These are phyloP conservation scores for Gibbula magus DNA, from an alignment of 2,888 invertebrate genomes.

Conservation along the genomic window DNA sequence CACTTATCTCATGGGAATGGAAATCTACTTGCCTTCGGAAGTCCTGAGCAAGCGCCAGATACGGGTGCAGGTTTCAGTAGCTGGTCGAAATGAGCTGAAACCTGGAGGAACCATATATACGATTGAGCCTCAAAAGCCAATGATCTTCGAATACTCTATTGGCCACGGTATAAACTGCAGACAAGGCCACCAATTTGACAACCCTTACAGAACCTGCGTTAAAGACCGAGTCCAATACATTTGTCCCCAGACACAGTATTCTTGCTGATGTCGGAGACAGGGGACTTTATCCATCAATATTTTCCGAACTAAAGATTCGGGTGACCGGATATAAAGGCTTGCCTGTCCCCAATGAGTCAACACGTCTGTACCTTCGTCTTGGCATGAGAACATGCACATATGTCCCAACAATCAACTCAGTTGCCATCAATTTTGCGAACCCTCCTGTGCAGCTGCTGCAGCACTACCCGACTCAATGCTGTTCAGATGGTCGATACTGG, in stretches of 20 bases:
- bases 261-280: slow-evolving; percentile 3
- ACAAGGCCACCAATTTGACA: not conserved
- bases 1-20: not conserved
- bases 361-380: not conserved
- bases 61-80: not conserved
- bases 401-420: not conserved
- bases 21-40: slow-evolving; percentile 1
- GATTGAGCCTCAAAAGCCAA: not conserved
- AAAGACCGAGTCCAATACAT: not conserved
- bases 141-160: slow-evolving; percentile 1
- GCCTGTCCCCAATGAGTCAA: not conserved
- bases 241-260: slow-evolving; percentile 1
- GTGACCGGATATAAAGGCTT: not conserved
- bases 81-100: not conserved
- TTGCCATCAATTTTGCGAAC: too few relatives aligned
- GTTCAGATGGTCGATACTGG: not conserved
- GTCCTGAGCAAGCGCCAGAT: not conserved
- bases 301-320: not conserved
- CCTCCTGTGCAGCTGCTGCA: too few relatives aligned
- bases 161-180: not conserved
- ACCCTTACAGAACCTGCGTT: not conserved
- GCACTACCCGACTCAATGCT: not conserved
- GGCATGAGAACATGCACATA: not conserved
- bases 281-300: not conserved
- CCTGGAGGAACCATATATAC: not conserved